phyloP scores from a whole-genome alignment of 2,888 invertebrate genomes.

The Rhingia rostrata region DNA sequence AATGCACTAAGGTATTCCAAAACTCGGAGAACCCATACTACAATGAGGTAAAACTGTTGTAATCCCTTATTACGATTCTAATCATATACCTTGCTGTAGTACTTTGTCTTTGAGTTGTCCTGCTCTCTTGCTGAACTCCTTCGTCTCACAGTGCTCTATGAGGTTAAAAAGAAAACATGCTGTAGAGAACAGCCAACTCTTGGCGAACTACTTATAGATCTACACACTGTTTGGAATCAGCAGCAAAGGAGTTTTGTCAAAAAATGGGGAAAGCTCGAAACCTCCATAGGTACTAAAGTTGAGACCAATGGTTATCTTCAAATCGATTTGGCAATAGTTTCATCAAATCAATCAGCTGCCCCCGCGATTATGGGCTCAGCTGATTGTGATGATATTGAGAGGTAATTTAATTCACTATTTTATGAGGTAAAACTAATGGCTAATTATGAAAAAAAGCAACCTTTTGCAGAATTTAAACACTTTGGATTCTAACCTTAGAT shows the following conservation, averaged over 20 bases:
- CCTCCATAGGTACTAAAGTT: conserved; percentile 84
- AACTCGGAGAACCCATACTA: conserved; percentile 87
- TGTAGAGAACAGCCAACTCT: conserved; percentile 84
- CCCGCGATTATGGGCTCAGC: conserved; percentile 3
- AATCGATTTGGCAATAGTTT: conserved; percentile 90
- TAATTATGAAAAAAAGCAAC: conserved; percentile 71
- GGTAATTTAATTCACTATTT: conserved; percentile 72
- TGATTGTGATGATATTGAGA: conserved; percentile 87
- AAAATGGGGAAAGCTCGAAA: conserved; percentile 92
- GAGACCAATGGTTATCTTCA: conserved; percentile 90
- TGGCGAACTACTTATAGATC: conserved; percentile 86
- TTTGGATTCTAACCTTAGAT: conserved; percentile 82
- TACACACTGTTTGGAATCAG: conserved; percentile 89
- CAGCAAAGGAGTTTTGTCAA: conserved; percentile 92
- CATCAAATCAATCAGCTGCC: conserved; percentile 86
- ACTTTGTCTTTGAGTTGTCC: conserved; percentile 87
- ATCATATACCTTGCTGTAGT: conserved; percentile 82
- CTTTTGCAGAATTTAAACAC: conserved; percentile 77
- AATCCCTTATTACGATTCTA: neutral
- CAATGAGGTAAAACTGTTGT: conserved; percentile 85
- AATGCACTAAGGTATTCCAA: conserved; percentile 85
- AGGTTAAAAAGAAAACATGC: conserved; percentile 84
- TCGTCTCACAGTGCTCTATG: conserved; percentile 85
- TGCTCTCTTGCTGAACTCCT: conserved; percentile 85
- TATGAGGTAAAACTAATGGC: neutral